phyloP scores from a whole-genome alignment of 2,888 invertebrate genomes.

The Cactoblastis cactorum region DNA sequence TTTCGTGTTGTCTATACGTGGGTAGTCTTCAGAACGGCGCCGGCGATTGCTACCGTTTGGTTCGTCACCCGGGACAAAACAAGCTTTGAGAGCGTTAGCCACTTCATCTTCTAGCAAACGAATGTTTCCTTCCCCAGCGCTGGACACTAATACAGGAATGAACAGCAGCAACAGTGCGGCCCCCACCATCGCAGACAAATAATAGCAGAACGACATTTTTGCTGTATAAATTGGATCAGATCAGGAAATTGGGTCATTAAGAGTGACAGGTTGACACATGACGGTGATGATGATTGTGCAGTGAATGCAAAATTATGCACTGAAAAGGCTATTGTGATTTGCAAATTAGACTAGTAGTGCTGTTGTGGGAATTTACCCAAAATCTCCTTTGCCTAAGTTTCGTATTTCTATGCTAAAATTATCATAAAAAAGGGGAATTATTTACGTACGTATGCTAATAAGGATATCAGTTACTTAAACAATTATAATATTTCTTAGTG shows the following conservation, averaged over 20 bases:
- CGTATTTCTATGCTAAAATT: too few relatives aligned
- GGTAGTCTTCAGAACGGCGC: conserved; percentile 33
- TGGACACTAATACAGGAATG: conserved; percentile 39
- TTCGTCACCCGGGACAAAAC: conserved; percentile 30
- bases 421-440: too few relatives aligned
- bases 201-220: conserved; percentile 12
- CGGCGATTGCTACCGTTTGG: conserved; percentile 29
- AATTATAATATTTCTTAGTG: too few relatives aligned
- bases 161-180: conserved; percentile 34
- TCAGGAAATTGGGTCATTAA: conserved; percentile 51
- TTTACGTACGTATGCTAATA: too few relatives aligned
- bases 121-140: conserved; percentile 62
- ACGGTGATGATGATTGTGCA: conserved; percentile 18
- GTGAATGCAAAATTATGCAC: conserved; percentile 9
- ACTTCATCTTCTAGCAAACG: conserved; percentile 64
- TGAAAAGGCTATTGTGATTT: conserved; percentile 11
- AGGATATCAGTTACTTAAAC: too few relatives aligned
- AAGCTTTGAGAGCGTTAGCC: conserved; percentile 51
- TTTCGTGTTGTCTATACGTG: conserved; percentile 42
- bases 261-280: conserved; percentile 43
- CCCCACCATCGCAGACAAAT: conserved; percentile 39
- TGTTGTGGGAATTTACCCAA: too few relatives aligned
- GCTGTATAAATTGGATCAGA: conserved; percentile 37
- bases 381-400: too few relatives aligned
- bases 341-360: neutral